Conservation (phyloP, 1,140 invertebrate species). For the Drosophila baimaii region DNA sequence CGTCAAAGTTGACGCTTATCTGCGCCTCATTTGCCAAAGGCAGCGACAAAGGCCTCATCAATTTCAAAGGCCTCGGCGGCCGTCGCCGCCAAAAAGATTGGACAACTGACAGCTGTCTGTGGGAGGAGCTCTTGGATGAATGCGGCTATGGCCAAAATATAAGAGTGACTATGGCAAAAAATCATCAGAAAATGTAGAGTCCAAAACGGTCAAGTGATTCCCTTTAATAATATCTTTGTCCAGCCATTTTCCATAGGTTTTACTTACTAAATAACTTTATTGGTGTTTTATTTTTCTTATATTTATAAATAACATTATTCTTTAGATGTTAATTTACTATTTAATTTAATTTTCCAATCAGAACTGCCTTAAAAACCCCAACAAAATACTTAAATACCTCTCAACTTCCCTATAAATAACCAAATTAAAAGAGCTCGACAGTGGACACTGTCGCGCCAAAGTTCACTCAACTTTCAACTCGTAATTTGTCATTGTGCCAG, state of each 20-base stretch:
- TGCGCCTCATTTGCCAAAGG: slow-evolving; percentile 76
- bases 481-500: slow-evolving; percentile 81
- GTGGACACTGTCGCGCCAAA: slow-evolving; percentile 65
- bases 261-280: too few relatives aligned
- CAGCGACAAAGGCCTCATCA: slow-evolving; percentile 75
- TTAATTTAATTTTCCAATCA: background rate
- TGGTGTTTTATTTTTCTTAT: background rate
- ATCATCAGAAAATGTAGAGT: background rate
- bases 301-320: background rate
- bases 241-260: background rate
- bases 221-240: background rate
- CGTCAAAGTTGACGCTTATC: slow-evolving; percentile 78
- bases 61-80: slow-evolving; percentile 59
- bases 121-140: slow-evolving; percentile 23
- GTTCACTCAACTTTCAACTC: slow-evolving; percentile 81
- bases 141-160: slow-evolving; percentile 18
- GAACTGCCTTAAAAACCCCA: background rate
- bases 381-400: background rate
- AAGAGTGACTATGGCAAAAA: too few relatives aligned
- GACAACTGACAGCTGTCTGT: slow-evolving; percentile 60
- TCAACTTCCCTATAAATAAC: slow-evolving; percentile 7
- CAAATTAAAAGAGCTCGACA: slow-evolving; percentile 27
- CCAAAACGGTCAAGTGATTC: background rate
- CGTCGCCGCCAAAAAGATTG: slow-evolving; percentile 41
- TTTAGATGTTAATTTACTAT: background rate